phyloP scores from a whole-genome alignment of 2,888 invertebrate species.

The Ernsta delagoae region DNA sequence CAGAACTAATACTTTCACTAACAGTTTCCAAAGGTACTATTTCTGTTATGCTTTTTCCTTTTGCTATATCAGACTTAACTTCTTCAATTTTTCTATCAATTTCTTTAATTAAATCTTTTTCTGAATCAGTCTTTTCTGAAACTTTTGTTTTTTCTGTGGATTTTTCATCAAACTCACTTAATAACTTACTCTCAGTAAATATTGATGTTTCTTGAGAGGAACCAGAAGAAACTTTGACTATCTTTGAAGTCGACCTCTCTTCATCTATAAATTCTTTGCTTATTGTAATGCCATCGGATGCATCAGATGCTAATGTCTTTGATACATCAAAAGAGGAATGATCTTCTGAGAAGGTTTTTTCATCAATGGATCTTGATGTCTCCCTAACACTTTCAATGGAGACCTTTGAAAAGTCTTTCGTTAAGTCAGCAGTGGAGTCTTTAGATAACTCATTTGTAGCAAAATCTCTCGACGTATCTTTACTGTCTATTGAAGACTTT shows the following conservation, averaged over 20 bases:
- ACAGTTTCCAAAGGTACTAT: constrained; percentile 17
- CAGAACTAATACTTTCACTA: constrained; percentile 51
- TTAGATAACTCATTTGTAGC: constrained; percentile 79
- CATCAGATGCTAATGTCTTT: constrained; percentile 80
- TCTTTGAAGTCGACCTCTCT: constrained; percentile 67
- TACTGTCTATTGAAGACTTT: constrained; percentile 79
- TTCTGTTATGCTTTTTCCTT: constrained; percentile 18
- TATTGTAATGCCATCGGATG: constrained; percentile 70
- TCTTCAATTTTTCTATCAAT: constrained; percentile 62
- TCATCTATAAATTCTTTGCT: constrained; percentile 74
- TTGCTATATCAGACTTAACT: constrained; percentile 57
- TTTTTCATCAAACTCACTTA: constrained; percentile 71
- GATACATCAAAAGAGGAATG: constrained; percentile 79
- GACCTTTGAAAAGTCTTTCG: constrained; percentile 77
- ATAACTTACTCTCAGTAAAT: constrained; percentile 72
- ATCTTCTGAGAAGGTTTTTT: constrained; percentile 79
- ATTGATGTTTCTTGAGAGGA: constrained; percentile 76
- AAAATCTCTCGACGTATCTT: constrained; percentile 80
- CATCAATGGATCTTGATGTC: constrained; percentile 75
- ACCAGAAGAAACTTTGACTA: constrained; percentile 63
- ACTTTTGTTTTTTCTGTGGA: constrained; percentile 58
- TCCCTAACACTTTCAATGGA: constrained; percentile 79
- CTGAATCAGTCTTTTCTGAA: constrained; percentile 57
- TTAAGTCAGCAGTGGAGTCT: constrained; percentile 78
- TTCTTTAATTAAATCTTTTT: constrained; percentile 59